Evolutionary conservation across 2,113 vertebrate genomes (phyloP).

Genomic region (Pachypanchax playfairii): DNA sequence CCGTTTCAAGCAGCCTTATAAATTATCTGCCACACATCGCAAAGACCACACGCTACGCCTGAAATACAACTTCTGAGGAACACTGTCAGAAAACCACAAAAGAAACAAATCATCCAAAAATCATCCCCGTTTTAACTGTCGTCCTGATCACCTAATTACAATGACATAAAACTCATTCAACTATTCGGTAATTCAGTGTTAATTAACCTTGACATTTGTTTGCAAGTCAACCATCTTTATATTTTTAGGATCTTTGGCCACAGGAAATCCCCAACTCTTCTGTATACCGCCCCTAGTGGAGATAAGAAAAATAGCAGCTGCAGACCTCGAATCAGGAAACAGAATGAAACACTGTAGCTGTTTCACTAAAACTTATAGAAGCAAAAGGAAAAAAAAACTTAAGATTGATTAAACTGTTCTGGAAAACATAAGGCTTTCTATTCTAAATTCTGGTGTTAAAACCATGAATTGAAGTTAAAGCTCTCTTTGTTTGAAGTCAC

Average conservation of each 20-base stretch:
- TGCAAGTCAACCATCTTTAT: slow-evolving; percentile 14
- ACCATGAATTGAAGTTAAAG: too few relatives aligned
- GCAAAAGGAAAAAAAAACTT: too few relatives aligned
- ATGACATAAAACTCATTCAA: too few relatives aligned
- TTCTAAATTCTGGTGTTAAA: too few relatives aligned
- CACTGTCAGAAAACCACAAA: not conserved
- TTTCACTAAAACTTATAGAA: not conserved
- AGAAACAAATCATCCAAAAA: fast-evolving
- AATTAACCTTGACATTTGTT: not conserved
- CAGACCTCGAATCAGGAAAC: not conserved
- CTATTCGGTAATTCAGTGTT: not conserved
- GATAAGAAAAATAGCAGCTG: not conserved
- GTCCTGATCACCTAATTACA: too few relatives aligned
- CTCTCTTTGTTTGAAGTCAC: too few relatives aligned
- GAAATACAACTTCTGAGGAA: fast-evolving
- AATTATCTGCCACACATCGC: slow-evolving; percentile 17
- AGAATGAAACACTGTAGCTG: not conserved
- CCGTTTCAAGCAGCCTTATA: not conserved
- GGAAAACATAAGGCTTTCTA: too few relatives aligned
- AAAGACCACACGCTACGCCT: slow-evolving; percentile 22
- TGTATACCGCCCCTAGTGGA: slow-evolving; percentile 32
- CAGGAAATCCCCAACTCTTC: slow-evolving; percentile 3
- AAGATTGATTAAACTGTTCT: too few relatives aligned
- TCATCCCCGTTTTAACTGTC: not conserved
- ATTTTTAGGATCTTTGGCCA: slow-evolving; percentile 45